Evolutionary conservation across 2,113 vertebrate species (phyloP), one percentile per base, ranked within the genome.

Genomic region (Daphoenositta chrysoptera): DNA sequence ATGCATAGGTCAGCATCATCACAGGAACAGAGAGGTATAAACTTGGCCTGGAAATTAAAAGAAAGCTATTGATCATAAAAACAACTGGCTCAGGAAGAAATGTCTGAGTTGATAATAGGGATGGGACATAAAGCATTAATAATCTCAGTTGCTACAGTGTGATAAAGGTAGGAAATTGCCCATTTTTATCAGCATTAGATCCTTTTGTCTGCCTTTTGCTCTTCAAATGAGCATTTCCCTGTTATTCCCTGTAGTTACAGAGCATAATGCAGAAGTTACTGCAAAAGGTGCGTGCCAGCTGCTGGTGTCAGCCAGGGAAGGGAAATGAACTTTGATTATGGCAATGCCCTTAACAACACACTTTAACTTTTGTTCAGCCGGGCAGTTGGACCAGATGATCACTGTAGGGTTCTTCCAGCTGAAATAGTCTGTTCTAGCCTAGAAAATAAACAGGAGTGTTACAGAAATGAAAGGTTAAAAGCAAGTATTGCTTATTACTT

Each of bases 21-120:
- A 54, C 50, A 87, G 64, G 64, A 87, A 44, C 37, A 77, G 15
- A 58, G 71, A 44, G 28, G 13, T 61, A 40, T 72, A 80, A 95
- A 72, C 58, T 77, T 69, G 63, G 30, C 68, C 26, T 89, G 81
- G 58, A 94, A 91, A 60, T 76, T 5, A 77, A 80, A 88, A 85
- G 70, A 68, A 85, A 61, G 11, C 31, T 89, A 60, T 81, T 87
- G 48, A 77, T 80, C 14, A 13, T 72, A 42, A 56, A 86, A 86
- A 31, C 42, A 83, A 6, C 33, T 42, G 57, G 10, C 22, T 86
- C 14, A 50, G 71, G 35, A 93, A 76, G 76, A 89, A 73, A 60
- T 12, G 44, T 69, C 16, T 47, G 53, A 54, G 39, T 35, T 76
- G 40, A 33, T 87, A 79, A 66, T 11, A 44, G n/a, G 15, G 11